Evolutionary conservation across 2,888 invertebrate species (phyloP).

Genomic region (Drosophila mayaguana): DNA sequence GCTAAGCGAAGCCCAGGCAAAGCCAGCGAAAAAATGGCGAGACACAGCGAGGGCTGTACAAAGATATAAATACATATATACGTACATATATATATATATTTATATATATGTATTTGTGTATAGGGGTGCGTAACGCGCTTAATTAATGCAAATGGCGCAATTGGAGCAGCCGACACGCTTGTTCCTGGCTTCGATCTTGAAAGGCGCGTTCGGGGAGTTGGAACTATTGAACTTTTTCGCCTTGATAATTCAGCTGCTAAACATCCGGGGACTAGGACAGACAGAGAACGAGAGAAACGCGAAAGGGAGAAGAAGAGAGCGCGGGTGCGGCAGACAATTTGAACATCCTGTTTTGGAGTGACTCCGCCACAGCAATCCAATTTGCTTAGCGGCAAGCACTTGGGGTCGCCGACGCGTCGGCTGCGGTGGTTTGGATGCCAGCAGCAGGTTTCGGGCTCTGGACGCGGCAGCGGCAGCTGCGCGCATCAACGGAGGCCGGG

Average conservation of each 20-base stretch:
- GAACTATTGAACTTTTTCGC: conserved; percentile 59
- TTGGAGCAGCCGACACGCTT: conserved; percentile 27
- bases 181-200: conserved; percentile 45
- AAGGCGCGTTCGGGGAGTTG: conserved; percentile 48
- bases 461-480: conserved; percentile 60
- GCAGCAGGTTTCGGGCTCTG: conserved; percentile 20
- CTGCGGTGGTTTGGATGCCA: neutral
- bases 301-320: neutral
- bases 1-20: neutral
- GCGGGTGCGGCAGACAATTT: neutral
- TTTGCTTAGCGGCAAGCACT: conserved; percentile 48
- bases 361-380: conserved; percentile 43
- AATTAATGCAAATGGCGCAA: conserved; percentile 63
- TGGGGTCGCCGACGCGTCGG: conserved; percentile 7
- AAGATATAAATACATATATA: neutral
- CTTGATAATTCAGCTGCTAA: conserved; percentile 55
- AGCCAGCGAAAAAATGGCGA: neutral
- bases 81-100: conserved; percentile 4
- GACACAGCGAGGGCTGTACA: neutral
- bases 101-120: conserved; percentile 6
- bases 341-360: neutral
- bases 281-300: neutral
- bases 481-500: conserved; percentile 13
- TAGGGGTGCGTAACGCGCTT: conserved; percentile 11
- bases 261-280: conserved; percentile 21